Evolutionary conservation across 2,113 vertebrate species (phyloP).

Genomic region (Gobiocypris rarus): DNA sequence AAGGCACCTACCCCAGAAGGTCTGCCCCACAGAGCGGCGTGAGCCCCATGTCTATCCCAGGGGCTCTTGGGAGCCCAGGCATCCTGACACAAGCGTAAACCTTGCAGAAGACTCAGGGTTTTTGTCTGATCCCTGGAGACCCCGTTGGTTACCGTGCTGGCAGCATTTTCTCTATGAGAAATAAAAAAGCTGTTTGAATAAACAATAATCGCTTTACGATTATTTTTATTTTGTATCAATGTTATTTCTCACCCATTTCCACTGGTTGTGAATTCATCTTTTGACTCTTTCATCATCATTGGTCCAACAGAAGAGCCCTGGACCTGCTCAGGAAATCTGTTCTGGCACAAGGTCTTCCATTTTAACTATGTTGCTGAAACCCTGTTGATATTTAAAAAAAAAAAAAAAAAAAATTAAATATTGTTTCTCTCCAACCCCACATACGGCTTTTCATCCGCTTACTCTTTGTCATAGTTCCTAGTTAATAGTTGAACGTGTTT

Average conservation of each 20-base stretch:
- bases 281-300: constrained; percentile 45
- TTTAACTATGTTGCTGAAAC: background rate
- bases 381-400: constrained; percentile 9
- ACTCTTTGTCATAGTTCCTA: constrained; percentile 12
- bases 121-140: constrained; percentile 16
- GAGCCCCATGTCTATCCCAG: constrained; percentile 66
- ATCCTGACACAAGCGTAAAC: constrained; percentile 71
- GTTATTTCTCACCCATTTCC: constrained; percentile 49
- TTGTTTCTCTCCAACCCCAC: background rate
- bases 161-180: constrained; percentile 23
- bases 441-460: background rate
- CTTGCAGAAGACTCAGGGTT: constrained; percentile 66
- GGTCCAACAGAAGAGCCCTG: constrained; percentile 10
- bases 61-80: constrained; percentile 76
- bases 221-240: no score
- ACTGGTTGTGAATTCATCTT: constrained; percentile 34
- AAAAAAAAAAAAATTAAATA: constrained; percentile 34
- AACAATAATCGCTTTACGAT: no score
- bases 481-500: background rate
- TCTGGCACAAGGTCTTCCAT: constrained; percentile 6
- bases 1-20: constrained; percentile 75
- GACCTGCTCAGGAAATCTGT: background rate
- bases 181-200: background rate
- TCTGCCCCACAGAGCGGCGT: constrained; percentile 70
- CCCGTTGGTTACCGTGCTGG: constrained; percentile 46